Evolutionary conservation across 2,797 vertebrate genomes (phyloP), one percentile per base, ranked within the genome.

Genomic region (Ambastaia sidthimunki): DNA sequence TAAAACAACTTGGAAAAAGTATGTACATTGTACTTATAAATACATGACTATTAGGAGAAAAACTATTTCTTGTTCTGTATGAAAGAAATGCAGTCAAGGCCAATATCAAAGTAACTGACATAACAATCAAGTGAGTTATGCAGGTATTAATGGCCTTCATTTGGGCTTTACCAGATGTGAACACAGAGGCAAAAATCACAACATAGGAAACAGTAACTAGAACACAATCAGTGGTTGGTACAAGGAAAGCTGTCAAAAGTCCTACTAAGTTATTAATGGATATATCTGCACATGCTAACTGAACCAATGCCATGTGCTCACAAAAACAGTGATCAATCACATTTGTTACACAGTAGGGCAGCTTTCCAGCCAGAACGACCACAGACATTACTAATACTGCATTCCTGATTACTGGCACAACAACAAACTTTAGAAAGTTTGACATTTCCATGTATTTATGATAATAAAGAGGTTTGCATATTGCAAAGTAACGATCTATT

Each of bases 301-400:
- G 80, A 75, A 84, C 82, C 55, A 93, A 47, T 1, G 91, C 89
- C 92, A 93, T 93, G 78, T 94, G 92, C 10, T 94, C 93, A 81
- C 91, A 93, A 88, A 92, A 93, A 70, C 91, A 93, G 67, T 92
- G 91, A n/a, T 88, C 80, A 23, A 93, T 90, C 0, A 66, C 77
- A 67, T 90, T 88, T 11, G 72, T 81, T 2, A 10, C 60, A 68
- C 92, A 93, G 57, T 88, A 94, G 0, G 82, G 7, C 2, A 90
- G 34, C 3, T 16, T 16, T 68, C 80, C 84, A 5, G 86, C 87
- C 65, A 91, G 25, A 41, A 2, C 41, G 18, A 91, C 88, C 0
- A 89, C 7, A 18, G 67, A 3, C 0, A 76, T 15, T 19, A 76
- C 10, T 15, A 83, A 1, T 0, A 86, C 0, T 11, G 23, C 1